Evolutionary conservation across 2,113 vertebrate genomes (phyloP).

Genomic region (Atractosteus spatula): DNA sequence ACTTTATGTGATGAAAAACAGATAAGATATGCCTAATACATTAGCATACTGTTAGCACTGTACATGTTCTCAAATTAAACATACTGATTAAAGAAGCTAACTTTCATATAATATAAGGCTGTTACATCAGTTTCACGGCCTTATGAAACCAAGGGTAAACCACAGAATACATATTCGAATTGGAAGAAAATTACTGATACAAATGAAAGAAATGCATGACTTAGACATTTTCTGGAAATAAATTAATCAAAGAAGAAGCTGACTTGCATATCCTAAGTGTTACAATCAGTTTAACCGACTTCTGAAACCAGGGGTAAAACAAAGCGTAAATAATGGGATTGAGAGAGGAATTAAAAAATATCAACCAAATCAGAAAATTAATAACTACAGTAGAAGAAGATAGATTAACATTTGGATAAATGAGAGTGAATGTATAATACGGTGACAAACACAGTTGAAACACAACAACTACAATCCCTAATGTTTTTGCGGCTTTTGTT

Average conservation of each 20-base stretch:
- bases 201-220: too few relatives aligned
- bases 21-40: too few relatives aligned
- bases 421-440: constrained; percentile 6
- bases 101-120: too few relatives aligned
- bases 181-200: too few relatives aligned
- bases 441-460: constrained; percentile 19
- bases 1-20: too few relatives aligned
- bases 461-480: constrained; percentile 18
- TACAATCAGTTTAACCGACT: constrained; percentile 14
- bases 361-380: constrained; percentile 14
- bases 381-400: neutral
- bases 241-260: neutral
- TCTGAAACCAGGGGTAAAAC: constrained; percentile 24
- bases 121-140: too few relatives aligned
- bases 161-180: too few relatives aligned
- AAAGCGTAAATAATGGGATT: constrained; percentile 23
- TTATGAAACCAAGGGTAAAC: too few relatives aligned
- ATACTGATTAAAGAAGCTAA: too few relatives aligned
- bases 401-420: constrained; percentile 7
- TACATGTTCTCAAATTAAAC: too few relatives aligned
- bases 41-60: too few relatives aligned
- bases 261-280: neutral
- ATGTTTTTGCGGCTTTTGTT: constrained; percentile 15
- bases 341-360: constrained; percentile 16
- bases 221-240: neutral